Percentiles rank a stretch among this genome's conserved stretches.
Evolutionary conservation across 2,888 invertebrate species (phyloP).

Genomic region (Hirudinaria manillensis): DNA sequence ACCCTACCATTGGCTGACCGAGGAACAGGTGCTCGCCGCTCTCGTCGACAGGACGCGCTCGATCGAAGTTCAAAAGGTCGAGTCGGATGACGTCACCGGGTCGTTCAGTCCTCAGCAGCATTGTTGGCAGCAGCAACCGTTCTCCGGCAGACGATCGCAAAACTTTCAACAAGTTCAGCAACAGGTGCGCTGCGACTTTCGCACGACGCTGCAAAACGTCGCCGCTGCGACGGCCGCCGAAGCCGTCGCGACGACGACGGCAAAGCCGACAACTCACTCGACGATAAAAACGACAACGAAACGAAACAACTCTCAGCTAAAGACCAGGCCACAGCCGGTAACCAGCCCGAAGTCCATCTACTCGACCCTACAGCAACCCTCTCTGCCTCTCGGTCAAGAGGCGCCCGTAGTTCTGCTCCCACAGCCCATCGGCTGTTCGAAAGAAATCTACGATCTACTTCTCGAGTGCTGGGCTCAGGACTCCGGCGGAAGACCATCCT

Average conservation of each 20-base stretch:
- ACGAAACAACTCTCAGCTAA: neutral
- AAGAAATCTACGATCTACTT: slow-evolving; percentile 25
- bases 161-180: neutral
- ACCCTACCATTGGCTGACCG: slow-evolving; percentile 14
- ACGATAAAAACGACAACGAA: slow-evolving; percentile 7
- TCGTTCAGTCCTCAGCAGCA: slow-evolving; percentile 18
- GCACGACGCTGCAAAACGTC: no score
- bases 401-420: neutral
- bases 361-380: neutral
- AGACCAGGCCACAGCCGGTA: neutral
- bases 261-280: neutral
- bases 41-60: neutral
- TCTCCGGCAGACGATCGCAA: neutral
- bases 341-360: neutral
- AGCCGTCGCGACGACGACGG: no score
- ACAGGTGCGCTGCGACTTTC: neutral
- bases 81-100: neutral
- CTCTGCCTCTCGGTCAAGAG: neutral
- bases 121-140: slow-evolving; percentile 9
- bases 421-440: slow-evolving; percentile 20
- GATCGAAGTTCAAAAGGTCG: no score
- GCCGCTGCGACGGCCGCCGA: neutral
- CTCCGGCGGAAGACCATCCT: slow-evolving; percentile 6
- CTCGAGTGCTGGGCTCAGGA: slow-evolving; percentile 13
- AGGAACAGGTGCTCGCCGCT: neutral